Evolutionary conservation across 53 echinoderm and acorn worm species (phyloP), one percentile per base, ranked within the genome.

Genomic region (Astropecten irregularis): DNA sequence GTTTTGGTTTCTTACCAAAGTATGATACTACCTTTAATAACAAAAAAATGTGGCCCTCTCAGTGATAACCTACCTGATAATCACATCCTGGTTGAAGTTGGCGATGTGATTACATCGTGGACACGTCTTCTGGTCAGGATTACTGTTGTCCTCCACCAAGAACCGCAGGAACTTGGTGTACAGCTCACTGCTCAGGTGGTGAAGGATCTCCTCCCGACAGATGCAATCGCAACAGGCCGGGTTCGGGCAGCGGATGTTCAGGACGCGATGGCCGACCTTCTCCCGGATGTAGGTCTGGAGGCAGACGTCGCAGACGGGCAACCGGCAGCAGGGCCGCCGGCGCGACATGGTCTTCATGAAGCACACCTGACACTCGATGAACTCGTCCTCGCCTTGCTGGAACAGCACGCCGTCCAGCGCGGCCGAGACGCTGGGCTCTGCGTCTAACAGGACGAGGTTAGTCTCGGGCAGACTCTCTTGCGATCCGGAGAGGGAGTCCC

Each of bases 51-150:
- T n/a, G n/a, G n/a, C n/a, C n/a, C n/a, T n/a, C n/a, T n/a, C n/a
- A n/a, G n/a, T n/a, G n/a, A n/a, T n/a, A n/a, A 11, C 4, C 20
- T 72, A 71, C 76, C 65, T 73, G 29, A 59, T 40, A 27, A 69
- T 10, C 4, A 85, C 66, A 48, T 90, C 71, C 20, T 56, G 76
- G 29, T 79, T 35, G n/a, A 90, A 46, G 32, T 57, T 53, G 26
- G 67, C 55, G 14, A 90, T 35, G 36, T 49, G 81, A 66, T 84
- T 90, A 44, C 90, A 90, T 11, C 61, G 79, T 3, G 90, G 89
- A 44, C 90, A 90, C 13, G 90, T 90, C 71, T 90, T 90, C 36
- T 42, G 85, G 66, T 71, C 44, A 2, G 90, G 81, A 59, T 85
- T 66, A 19, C 69, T 49, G 90, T 90, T 85, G 21, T 85, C 90